These are phyloP conservation scores for Parauchenoglanis ngamensis DNA, from an alignment of 2,797 vertebrate species.

Conservation along the genomic window DNA sequence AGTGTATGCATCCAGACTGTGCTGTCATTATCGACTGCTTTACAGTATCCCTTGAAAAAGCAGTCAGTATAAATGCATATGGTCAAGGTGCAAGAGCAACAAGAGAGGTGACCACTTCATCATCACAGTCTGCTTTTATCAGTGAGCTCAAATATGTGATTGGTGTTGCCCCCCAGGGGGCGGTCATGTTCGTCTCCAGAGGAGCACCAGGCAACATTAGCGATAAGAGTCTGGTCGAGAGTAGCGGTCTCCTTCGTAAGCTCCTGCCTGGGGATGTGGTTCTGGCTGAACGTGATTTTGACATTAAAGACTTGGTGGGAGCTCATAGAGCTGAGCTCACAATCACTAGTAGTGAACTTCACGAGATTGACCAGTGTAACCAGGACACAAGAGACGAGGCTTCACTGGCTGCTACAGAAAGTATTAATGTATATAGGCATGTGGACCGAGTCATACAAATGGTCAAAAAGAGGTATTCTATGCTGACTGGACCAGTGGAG, in stretches of 20 bases:
- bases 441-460: constrained; percentile 75
- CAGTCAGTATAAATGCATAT: constrained; percentile 54
- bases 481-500: constrained; percentile 77
- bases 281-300: constrained; percentile 69
- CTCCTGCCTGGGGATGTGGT: constrained; percentile 75
- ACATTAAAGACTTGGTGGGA: constrained; percentile 69
- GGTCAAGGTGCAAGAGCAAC: constrained; percentile 34
- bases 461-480: constrained; percentile 74
- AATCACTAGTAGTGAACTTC: constrained; percentile 50
- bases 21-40: constrained; percentile 80
- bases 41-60: constrained; percentile 74
- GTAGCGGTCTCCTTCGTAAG: constrained; percentile 75
- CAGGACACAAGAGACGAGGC: constrained; percentile 12
- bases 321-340: constrained; percentile 69
- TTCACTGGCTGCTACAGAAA: constrained; percentile 47
- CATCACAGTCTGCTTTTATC: constrained; percentile 33
- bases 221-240: constrained; percentile 72
- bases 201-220: constrained; percentile 72
- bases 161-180: constrained; percentile 77
- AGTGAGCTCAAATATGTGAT: constrained; percentile 76
- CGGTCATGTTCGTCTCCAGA: constrained; percentile 77
- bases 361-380: constrained; percentile 26
- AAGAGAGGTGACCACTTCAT: not conserved
- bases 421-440: constrained; percentile 65
- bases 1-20: constrained; percentile 72